Percentiles rank a stretch among this genome's conserved stretches.
Evolutionary conservation across 2,797 vertebrate species (phyloP).

Genomic region (Nasua narica): DNA sequence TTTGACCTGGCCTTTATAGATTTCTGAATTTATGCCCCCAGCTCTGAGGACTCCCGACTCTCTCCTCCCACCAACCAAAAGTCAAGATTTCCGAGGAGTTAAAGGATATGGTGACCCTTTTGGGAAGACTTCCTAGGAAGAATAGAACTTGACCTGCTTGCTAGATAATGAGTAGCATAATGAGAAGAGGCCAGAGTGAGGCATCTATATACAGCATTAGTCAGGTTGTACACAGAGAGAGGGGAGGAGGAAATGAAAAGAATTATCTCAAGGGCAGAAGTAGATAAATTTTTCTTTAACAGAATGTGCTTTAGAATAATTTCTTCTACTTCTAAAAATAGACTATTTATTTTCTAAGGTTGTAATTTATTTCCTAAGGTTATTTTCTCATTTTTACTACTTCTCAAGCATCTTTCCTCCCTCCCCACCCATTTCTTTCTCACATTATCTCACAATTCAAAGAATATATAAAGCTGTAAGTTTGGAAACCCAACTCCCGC

Average conservation of each 20-base stretch:
- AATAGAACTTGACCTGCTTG: conserved; percentile 11
- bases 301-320: neutral
- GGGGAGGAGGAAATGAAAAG: neutral
- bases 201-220: neutral
- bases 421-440: neutral
- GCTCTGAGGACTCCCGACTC: neutral
- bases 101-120: neutral
- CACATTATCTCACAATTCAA: neutral
- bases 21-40: neutral
- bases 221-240: neutral
- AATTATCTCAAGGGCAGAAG: neutral
- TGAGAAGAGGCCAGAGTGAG: neutral
- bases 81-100: neutral
- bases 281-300: neutral
- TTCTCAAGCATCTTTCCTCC: neutral
- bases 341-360: neutral
- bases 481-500: neutral
- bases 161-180: neutral
- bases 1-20: neutral
- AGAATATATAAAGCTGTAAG: neutral
- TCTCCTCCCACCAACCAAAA: neutral
- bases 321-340: conserved; percentile 14
- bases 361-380: neutral
- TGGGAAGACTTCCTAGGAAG: neutral
- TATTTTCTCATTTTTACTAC: neutral